These are phyloP conservation scores for Ceratosolen fusciceps DNA, from an alignment of 1,140 invertebrate species.

Conservation along the genomic window DNA sequence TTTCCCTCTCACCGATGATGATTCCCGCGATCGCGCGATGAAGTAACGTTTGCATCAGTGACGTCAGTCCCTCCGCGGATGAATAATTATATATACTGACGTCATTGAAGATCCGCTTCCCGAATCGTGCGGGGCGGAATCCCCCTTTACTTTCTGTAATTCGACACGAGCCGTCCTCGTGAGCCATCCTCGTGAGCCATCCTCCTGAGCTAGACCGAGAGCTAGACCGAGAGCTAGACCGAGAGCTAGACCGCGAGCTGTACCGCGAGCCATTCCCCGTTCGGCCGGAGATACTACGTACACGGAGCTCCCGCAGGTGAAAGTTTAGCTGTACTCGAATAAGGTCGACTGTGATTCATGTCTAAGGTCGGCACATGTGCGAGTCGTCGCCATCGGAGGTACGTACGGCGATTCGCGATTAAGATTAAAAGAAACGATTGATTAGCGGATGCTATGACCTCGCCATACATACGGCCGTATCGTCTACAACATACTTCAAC, in stretches of 20 bases:
- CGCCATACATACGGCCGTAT: conserved; percentile 13
- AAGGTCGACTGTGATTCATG: conserved; percentile 44
- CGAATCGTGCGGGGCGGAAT: neutral
- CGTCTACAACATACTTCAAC: too few species aligned
- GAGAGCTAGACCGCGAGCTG: neutral
- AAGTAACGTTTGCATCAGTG: conserved; percentile 15
- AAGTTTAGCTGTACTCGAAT: conserved; percentile 39
- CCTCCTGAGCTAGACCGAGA: too few species aligned
- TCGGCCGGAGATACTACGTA: too few species aligned
- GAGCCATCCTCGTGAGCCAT: too few species aligned
- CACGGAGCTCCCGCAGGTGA: conserved; percentile 6
- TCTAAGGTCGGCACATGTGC: conserved; percentile 24
- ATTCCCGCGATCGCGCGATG: neutral
- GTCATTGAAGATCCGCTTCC: conserved; percentile 30
- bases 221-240: neutral
- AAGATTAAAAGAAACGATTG: conserved; percentile 45
- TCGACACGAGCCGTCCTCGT: too few species aligned
- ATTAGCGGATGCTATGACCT: conserved; percentile 38
- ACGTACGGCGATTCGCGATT: conserved; percentile 35
- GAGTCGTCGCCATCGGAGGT: neutral
- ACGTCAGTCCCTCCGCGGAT: neutral
- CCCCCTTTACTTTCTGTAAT: neutral
- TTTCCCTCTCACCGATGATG: neutral
- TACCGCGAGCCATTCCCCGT: too few species aligned
- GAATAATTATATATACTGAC: conserved; percentile 33